Base-by-base conservation (phyloP, 2,888 invertebrate species). In the Drosophila austrosaltans region DNA sequence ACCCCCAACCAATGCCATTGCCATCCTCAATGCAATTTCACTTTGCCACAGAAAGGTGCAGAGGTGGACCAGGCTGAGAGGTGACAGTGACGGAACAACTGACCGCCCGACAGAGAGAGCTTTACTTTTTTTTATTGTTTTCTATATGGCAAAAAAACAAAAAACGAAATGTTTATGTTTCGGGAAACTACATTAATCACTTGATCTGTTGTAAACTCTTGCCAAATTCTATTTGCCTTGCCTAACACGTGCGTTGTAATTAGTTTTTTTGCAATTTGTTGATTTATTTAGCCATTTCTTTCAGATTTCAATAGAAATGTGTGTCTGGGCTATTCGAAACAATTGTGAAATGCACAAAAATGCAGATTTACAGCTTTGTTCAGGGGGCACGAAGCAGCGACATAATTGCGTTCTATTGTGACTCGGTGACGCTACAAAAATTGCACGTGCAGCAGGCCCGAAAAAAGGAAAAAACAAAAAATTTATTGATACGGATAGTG, bases 1-100 rank as follows among this genome's bases (percentile, higher is more conserved):
- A 78, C 87, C 84, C 85, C 78, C 66, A 77, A 63, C 78, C 89
- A 90, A 87, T 90, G 90, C 89, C 89, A 90, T 90, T 90, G 91
- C 89, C 89, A 90, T 81, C 91, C 90, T 89, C 91, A 90, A 85
- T 90, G 80, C 79, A 81, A 75, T 86, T 87, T 83, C 69, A 28
- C 22, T 44, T 36, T 36, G 36, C 36, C 36, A 36, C 36, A 22
- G 16, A 16, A 16, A 16, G 16, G 16, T 16, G 16, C 16, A 16
- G 32, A 44, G 3, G 44, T 42, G 28, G 36, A 36, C 36, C 36
- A 36, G 36, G 36, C 36, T 28, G 5, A 12, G 20, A 20, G 10
- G 12, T 48, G 48, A 48, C 48, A 16, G 10, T 48, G 25, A 48
- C 4, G 12, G 12, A 48, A 16, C 22, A 16, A 40, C 2, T 4